Conservation (phyloP, 2,113 vertebrate species). For the Leptodactylus fuscus region DNA sequence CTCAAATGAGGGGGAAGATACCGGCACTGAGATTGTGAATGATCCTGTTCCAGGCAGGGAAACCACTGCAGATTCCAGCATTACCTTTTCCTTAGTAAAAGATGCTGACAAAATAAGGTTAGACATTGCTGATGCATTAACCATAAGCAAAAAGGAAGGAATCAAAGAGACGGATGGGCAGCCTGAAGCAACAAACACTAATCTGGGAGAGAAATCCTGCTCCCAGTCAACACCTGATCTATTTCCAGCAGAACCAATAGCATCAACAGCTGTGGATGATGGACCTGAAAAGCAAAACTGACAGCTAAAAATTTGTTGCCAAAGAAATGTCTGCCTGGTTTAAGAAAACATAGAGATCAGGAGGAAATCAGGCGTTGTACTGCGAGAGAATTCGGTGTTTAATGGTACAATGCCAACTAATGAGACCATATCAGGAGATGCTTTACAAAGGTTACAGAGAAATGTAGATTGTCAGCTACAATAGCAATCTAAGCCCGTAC, state of each 20-base stretch:
- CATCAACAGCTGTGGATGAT: slow-evolving; percentile 52
- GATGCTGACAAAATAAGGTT: slow-evolving; percentile 28
- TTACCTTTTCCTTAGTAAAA: background rate
- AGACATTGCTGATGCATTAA: slow-evolving; percentile 61
- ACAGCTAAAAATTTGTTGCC: slow-evolving; percentile 66
- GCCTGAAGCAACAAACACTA: slow-evolving; percentile 60
- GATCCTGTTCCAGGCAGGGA: background rate
- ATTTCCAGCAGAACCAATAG: slow-evolving; percentile 64
- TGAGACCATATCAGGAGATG: background rate
- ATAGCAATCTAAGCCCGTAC: slow-evolving; percentile 18
- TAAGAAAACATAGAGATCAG: slow-evolving; percentile 52
- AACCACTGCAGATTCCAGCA: background rate
- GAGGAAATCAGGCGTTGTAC: background rate
- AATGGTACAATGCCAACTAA: slow-evolving; percentile 17
- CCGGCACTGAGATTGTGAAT: background rate
- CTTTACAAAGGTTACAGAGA: slow-evolving; percentile 17
- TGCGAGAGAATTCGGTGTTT: background rate
- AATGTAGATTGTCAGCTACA: slow-evolving; percentile 23
- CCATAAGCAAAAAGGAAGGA: slow-evolving; percentile 50
- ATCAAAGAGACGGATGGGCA: slow-evolving; percentile 49
- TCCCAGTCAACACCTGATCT: slow-evolving; percentile 61
- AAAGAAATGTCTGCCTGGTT: slow-evolving; percentile 61
- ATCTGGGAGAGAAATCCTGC: slow-evolving; percentile 62
- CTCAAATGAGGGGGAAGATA: background rate
- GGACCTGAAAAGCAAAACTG: slow-evolving; percentile 59